Percentiles rank a stretch among this genome's conserved stretches.
Evolutionary conservation across 2,797 vertebrate genomes (phyloP).

Genomic region (Sebastes jordani): DNA sequence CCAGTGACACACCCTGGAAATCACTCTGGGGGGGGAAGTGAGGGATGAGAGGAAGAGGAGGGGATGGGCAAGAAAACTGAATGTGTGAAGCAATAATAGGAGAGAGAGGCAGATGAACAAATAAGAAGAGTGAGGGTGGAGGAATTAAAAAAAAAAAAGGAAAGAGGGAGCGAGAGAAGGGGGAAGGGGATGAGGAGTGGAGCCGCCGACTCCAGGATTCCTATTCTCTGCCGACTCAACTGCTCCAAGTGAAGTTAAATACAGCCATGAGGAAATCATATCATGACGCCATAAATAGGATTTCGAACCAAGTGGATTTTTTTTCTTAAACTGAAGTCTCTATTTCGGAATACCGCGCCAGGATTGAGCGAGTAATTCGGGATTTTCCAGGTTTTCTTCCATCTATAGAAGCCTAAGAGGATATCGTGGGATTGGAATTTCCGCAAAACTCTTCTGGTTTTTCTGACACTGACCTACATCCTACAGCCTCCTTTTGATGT

Average conservation of each 20-base stretch:
- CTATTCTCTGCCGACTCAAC: background rate
- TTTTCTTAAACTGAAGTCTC: slow-evolving; percentile 42
- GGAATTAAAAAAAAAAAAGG: background rate
- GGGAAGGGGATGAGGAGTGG: slow-evolving; percentile 12
- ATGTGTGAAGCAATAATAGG: slow-evolving; percentile 13
- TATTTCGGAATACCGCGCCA: slow-evolving; percentile 54
- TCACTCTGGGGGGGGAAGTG: slow-evolving; percentile 17
- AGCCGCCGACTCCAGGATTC: slow-evolving; percentile 31
- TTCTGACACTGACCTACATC: slow-evolving; percentile 68
- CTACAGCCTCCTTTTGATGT: slow-evolving; percentile 46
- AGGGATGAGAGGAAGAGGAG: background rate
- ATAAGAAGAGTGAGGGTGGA: background rate
- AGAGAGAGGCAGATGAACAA: slow-evolving; percentile 17
- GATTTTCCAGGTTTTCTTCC: slow-evolving; percentile 72
- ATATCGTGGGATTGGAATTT: slow-evolving; percentile 70
- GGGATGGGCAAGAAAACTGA: background rate
- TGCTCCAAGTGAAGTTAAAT: slow-evolving; percentile 21
- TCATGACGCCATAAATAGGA: slow-evolving; percentile 60
- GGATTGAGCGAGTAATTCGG: slow-evolving; percentile 60
- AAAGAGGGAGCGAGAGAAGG: background rate
- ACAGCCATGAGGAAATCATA: slow-evolving; percentile 49
- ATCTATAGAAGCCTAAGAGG: slow-evolving; percentile 67
- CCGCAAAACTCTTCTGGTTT: slow-evolving; percentile 40
- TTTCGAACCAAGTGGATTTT: slow-evolving; percentile 64
- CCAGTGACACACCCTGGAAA: slow-evolving; percentile 45